Conservation (phyloP, 35 echinoderm and acorn worm genomes). For the Diadema setosum region DNA sequence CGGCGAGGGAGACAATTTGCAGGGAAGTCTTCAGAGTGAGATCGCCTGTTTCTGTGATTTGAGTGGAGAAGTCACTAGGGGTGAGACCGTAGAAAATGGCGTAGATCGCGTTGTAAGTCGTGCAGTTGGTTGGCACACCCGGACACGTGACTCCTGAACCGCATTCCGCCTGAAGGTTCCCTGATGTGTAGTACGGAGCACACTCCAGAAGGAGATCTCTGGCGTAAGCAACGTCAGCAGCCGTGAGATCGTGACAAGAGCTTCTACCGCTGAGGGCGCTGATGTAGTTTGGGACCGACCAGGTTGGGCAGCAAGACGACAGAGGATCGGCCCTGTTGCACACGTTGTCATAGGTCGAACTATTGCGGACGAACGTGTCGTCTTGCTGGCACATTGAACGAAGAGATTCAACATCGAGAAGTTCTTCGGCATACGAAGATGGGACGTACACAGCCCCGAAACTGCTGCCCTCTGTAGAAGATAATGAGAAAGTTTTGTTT, state of each 20-base stretch:
- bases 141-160: not conserved
- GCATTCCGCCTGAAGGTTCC: not conserved
- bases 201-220: not conserved
- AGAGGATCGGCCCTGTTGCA: not conserved
- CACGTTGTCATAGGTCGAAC: not conserved
- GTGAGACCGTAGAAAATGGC: not conserved
- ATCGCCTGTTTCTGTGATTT: not conserved
- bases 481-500: too few species aligned
- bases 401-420: not conserved
- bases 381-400: not conserved
- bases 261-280: not conserved
- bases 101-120: not conserved
- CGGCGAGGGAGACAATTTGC: not conserved
- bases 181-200: conserved; percentile 1
- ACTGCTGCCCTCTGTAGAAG: too few species aligned
- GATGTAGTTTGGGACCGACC: not conserved
- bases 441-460: too few species aligned
- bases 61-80: not conserved
- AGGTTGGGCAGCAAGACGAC: not conserved
- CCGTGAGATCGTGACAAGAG: not conserved
- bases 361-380: not conserved
- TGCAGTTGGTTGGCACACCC: not conserved
- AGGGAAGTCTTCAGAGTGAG: not conserved
- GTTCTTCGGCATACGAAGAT: too few species aligned
- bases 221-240: not conserved